Evolutionary conservation across 2,113 vertebrate genomes (phyloP), one percentile per base, ranked within the genome.

Genomic region (Scolopax mira): DNA sequence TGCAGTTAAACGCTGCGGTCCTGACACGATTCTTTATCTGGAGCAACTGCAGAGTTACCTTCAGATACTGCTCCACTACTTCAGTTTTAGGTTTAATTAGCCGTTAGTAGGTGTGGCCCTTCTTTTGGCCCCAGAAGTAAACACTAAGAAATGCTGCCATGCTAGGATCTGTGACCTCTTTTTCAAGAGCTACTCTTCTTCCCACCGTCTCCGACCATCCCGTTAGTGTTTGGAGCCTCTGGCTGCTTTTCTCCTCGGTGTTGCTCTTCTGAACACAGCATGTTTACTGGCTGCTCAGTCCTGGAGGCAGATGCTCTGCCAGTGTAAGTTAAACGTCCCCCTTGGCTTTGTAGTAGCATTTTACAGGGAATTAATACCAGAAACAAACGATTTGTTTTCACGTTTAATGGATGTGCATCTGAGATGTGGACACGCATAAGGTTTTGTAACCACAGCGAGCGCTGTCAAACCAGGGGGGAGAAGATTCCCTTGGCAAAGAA

Each of bases 171-270:
- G 23, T 39, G 52, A 78, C 21, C 17, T 57, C n/a, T 35, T 35
- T 33, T 49, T 49, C 17, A 31, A 28, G 72, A 77, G 35, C 41
- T 58, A 3, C 62, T 39, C 9, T 60, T 57, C 54, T 48, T 48
- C 49, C 62, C 6, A 1, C 55, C 64, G 13, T 28, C 33, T 57
- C 49, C 55, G 58, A 15, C 22, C 7, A 9, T 18, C 30, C 49
- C 33, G 0, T 31, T 13, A 23, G 37, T 3, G 3, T 3, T 1
- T 3, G 4, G 23, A 70, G 80, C 48, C 30, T 57, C 42, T 30
- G 28, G 48, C 62, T n/a, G 39, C 51, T 82, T 65, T 71, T 18
- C 51, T 51, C 58, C 35, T 48, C 44, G 2, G 6, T 3, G 4
- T 3, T 54, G n/a, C 48, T 79, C 18, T 19, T 64, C 33, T 67